phyloP scores from a whole-genome alignment of 2,797 vertebrate species.

The Pangasius mekongensis region DNA sequence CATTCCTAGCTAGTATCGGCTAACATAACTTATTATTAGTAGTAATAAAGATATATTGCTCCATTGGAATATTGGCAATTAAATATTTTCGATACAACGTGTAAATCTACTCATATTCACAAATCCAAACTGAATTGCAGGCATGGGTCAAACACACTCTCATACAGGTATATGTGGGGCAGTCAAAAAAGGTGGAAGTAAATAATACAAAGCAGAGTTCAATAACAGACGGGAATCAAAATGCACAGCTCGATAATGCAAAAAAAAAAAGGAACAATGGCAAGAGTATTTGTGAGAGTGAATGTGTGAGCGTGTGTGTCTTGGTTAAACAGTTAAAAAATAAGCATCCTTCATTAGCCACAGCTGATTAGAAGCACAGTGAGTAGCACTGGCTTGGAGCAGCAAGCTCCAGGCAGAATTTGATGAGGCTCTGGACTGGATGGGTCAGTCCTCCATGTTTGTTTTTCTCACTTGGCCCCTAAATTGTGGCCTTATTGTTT shows the following conservation, averaged over 20 bases:
- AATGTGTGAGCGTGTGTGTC: neutral
- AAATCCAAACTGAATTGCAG: neutral
- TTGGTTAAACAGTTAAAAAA: neutral
- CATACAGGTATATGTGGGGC: neutral
- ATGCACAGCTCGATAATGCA: neutral
- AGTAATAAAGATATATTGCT: neutral
- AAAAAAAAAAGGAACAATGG: neutral
- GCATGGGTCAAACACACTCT: neutral
- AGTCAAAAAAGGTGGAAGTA: neutral
- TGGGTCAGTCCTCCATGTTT: neutral
- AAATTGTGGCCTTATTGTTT: neutral
- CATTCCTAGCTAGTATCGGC: neutral
- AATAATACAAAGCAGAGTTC: neutral
- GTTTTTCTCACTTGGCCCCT: neutral
- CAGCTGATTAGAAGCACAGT: neutral
- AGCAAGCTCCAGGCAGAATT: neutral
- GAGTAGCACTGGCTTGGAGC: neutral
- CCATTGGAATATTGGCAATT: neutral
- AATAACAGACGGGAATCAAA: neutral
- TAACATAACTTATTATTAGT: neutral
- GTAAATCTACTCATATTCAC: neutral
- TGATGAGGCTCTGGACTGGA: neutral
- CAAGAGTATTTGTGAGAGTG: neutral
- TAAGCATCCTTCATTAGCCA: neutral
- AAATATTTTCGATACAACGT: neutral